Conservation (phyloP, 2,797 vertebrate species). For the Enteromius unitaeniatus region DNA sequence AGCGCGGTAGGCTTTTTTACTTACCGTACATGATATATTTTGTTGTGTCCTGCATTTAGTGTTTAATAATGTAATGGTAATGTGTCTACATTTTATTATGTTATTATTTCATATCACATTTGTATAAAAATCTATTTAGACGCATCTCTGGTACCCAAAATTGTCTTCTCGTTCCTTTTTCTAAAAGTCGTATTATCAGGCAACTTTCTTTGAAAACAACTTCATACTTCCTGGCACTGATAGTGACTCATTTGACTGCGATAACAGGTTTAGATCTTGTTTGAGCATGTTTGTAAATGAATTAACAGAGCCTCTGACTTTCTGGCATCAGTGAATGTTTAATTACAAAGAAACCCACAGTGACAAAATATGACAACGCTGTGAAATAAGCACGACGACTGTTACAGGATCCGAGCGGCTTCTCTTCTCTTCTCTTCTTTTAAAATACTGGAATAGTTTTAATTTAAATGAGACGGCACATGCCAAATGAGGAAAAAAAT, state of each 20-base stretch:
- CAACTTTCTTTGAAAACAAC: background rate
- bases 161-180: background rate
- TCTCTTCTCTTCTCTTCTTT: constrained; percentile 56
- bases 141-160: background rate
- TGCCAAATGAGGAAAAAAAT: constrained; percentile 68
- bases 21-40: background rate
- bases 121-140: background rate
- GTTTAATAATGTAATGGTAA: background rate
- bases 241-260: background rate
- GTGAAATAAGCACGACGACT: constrained; percentile 69
- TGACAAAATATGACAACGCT: constrained; percentile 80
- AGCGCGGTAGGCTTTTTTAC: background rate
- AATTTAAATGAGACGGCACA: constrained; percentile 76
- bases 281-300: constrained; percentile 15
- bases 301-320: constrained; percentile 11
- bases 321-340: constrained; percentile 83
- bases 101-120: background rate
- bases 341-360: constrained; percentile 87
- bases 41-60: background rate
- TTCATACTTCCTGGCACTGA: background rate
- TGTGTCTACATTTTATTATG: background rate
- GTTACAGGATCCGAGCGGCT: constrained; percentile 52
- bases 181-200: background rate
- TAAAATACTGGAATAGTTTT: constrained; percentile 70
- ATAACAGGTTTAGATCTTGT: background rate